These are phyloP conservation scores for Geophilus truncorum DNA, from an alignment of 2,888 invertebrate species.

Conservation along the genomic window DNA sequence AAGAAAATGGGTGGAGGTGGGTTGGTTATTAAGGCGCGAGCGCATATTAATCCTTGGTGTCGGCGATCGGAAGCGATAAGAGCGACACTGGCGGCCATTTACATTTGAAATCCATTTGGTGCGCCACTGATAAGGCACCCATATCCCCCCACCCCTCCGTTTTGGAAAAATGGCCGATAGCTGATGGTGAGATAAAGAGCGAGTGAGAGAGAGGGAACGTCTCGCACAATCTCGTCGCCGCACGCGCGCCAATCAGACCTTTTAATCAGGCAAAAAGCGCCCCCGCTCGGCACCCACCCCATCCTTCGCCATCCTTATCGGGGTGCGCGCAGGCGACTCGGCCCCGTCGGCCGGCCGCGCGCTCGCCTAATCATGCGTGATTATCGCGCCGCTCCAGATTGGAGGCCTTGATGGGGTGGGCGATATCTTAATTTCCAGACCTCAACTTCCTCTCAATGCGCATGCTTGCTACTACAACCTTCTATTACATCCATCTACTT, in stretches of 20 bases:
- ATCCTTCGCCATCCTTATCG: conserved; percentile 29
- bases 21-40: conserved; percentile 32
- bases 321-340: conserved; percentile 8
- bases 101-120: conserved; percentile 34
- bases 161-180: conserved; percentile 33
- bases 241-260: conserved; percentile 31
- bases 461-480: neutral
- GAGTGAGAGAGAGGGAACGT: neutral
- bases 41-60: conserved; percentile 33
- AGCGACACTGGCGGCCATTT: conserved; percentile 28
- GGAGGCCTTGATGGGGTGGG: conserved; percentile 28
- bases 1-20: neutral
- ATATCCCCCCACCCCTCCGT: neutral
- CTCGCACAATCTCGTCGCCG: conserved; percentile 26
- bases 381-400: conserved; percentile 31
- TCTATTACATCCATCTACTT: neutral
- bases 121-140: conserved; percentile 25
- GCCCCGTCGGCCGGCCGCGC: conserved; percentile 19
- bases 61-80: conserved; percentile 34
- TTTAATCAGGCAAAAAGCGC: conserved; percentile 33
- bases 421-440: conserved; percentile 30
- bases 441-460: conserved; percentile 2
- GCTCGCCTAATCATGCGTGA: conserved; percentile 34
- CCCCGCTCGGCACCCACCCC: conserved; percentile 18
- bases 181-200: conserved; percentile 31